Conservation (phyloP, 2,888 invertebrate genomes). For the Eupithecia abbreviata region DNA sequence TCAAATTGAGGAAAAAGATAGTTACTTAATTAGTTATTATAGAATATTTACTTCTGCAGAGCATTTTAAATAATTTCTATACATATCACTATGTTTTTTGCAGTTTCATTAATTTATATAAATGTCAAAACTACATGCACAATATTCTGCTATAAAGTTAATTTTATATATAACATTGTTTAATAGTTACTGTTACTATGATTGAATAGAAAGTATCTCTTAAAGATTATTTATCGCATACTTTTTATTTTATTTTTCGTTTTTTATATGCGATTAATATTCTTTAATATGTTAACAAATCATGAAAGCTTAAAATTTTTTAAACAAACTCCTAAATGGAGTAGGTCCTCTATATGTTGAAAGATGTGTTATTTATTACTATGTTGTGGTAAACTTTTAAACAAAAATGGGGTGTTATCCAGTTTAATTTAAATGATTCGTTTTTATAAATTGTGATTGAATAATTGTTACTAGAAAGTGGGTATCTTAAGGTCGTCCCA, state of each 20-base stretch:
- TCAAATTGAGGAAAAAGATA: neutral
- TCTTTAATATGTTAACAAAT: too few species aligned
- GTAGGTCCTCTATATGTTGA: neutral
- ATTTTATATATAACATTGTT: neutral
- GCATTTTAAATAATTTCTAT: neutral
- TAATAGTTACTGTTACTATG: neutral
- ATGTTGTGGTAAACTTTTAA: neutral
- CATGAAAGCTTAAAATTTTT: too few species aligned
- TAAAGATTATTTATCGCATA: too few species aligned
- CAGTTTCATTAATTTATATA: neutral
- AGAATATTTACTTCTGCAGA: neutral
- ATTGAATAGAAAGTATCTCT: neutral
- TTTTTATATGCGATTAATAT: too few species aligned
- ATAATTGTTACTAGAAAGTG: neutral
- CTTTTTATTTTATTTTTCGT: too few species aligned
- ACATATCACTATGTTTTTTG: neutral
- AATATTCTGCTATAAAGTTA: neutral
- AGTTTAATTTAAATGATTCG: neutral
- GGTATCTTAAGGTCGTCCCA: neutral
- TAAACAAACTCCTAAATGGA: neutral
- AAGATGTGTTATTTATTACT: neutral
- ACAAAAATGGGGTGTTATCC: neutral
- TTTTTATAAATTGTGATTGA: neutral
- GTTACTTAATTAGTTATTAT: too few species aligned
- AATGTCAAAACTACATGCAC: neutral